A percentile compares a stretch with the other conserved stretches of the same genome.
Evolutionary conservation across 1,140 invertebrate genomes (phyloP).

Genomic region (Potamilus streckersoni): DNA sequence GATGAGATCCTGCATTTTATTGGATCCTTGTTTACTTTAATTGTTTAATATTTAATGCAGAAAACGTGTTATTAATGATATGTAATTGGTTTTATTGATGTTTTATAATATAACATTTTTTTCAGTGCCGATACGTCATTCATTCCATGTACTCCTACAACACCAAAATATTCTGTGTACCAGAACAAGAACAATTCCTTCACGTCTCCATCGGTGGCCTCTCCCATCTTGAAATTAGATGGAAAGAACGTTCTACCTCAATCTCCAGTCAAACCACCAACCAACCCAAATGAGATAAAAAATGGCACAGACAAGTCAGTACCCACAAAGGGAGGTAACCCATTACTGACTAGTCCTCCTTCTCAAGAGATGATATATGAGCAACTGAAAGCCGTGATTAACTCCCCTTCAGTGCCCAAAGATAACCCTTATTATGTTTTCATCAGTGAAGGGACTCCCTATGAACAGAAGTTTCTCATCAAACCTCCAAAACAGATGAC

Average conservation of each 20-base stretch:
- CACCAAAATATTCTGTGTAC: conserved; percentile 2
- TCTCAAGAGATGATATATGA: too few relatives aligned
- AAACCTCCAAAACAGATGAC: conserved; percentile 6
- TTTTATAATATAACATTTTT: neutral
- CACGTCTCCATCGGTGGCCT: conserved; percentile 3
- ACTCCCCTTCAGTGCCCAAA: conserved; percentile 7
- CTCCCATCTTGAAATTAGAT: neutral
- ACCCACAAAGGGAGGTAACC: too few relatives aligned
- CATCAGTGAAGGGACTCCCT: conserved; percentile 14
- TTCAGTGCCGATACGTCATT: conserved; percentile 45
- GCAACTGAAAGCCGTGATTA: conserved; percentile 1
- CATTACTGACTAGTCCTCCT: too few relatives aligned
- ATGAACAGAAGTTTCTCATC: conserved; percentile 20
- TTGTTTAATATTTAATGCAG: neutral
- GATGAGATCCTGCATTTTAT: neutral
- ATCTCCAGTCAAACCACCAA: too few relatives aligned
- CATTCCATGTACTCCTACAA: conserved; percentile 42
- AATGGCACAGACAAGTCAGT: too few relatives aligned
- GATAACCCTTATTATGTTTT: conserved; percentile 26
- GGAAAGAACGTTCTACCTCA: too few relatives aligned
- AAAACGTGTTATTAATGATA: too few relatives aligned
- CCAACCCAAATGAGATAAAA: too few relatives aligned
- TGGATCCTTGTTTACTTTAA: neutral
- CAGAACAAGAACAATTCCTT: neutral
- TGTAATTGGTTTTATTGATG: too few relatives aligned